phyloP scores from a whole-genome alignment of 2,888 invertebrate genomes.

The Proisotoma minuta region DNA sequence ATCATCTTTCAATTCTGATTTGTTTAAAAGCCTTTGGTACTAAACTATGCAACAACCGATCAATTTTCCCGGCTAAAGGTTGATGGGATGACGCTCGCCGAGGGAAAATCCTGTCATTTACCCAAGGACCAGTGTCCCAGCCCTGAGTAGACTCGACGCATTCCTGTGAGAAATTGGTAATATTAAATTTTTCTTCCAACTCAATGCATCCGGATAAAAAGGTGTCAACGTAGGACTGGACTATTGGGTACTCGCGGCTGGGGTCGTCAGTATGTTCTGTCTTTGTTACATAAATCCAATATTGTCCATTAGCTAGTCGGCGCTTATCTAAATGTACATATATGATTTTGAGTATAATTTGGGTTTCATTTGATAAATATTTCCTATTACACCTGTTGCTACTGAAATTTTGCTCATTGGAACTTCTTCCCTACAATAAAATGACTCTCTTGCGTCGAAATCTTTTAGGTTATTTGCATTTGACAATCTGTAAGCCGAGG shows the following conservation, averaged over 20 bases:
- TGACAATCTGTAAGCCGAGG: slow-evolving; percentile 24
- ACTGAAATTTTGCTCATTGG: slow-evolving; percentile 13
- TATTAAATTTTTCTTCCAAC: slow-evolving; percentile 25
- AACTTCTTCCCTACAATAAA: slow-evolving; percentile 34
- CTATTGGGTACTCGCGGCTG: slow-evolving; percentile 27
- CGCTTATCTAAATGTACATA: no score
- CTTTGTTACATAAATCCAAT: slow-evolving; percentile 36
- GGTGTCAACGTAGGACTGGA: slow-evolving; percentile 35
- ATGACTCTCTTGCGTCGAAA: slow-evolving; percentile 32
- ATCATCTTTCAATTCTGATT: slow-evolving; percentile 26
- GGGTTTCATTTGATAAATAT: no score
- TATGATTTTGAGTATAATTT: no score
- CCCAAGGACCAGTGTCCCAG: slow-evolving; percentile 28
- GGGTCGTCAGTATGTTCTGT: slow-evolving; percentile 21
- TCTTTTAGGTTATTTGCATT: slow-evolving; percentile 9
- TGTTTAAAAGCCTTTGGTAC: slow-evolving; percentile 19
- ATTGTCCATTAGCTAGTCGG: slow-evolving; percentile 18
- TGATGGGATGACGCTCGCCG: slow-evolving; percentile 25
- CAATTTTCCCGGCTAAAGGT: slow-evolving; percentile 26
- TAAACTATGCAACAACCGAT: slow-evolving; percentile 20
- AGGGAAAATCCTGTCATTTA: slow-evolving; percentile 37
- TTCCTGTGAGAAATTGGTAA: slow-evolving; percentile 25
- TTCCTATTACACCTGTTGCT: no score
- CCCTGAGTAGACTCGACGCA: slow-evolving; percentile 29
- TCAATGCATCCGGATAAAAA: slow-evolving; percentile 37